phyloP scores from a whole-genome alignment of 2,888 invertebrate genomes.

The Lobophora halterata region DNA sequence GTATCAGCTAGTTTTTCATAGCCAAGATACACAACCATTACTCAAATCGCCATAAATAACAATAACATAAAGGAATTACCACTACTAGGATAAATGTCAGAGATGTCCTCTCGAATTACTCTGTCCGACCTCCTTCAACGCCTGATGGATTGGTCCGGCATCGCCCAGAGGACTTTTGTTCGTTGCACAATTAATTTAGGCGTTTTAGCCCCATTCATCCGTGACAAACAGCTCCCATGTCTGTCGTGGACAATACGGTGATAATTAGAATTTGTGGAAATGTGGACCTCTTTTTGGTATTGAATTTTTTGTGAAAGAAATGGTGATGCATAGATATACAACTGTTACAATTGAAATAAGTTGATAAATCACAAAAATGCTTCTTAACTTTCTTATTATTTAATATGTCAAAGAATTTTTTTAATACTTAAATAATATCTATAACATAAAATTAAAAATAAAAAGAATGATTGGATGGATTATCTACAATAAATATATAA shows the following conservation, averaged over 20 bases:
- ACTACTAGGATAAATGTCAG: conserved; percentile 25
- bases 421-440: too few relatives aligned
- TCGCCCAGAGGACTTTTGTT: conserved; percentile 61
- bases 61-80: conserved; percentile 35
- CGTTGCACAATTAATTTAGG: conserved; percentile 56
- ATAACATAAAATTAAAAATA: too few relatives aligned
- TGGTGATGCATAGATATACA: too few relatives aligned
- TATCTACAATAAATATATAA: too few relatives aligned
- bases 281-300: too few relatives aligned
- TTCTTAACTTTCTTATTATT: too few relatives aligned
- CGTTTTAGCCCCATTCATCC: conserved; percentile 38
- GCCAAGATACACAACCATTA: conserved; percentile 1
- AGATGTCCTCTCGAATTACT: conserved; percentile 39
- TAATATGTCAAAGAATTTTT: too few relatives aligned
- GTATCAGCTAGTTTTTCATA: too few relatives aligned
- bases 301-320: too few relatives aligned
- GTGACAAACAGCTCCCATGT: conserved; percentile 8
- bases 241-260: conserved; percentile 7
- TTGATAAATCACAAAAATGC: too few relatives aligned
- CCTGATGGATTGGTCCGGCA: conserved; percentile 54
- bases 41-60: conserved; percentile 18
- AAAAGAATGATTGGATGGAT: conserved; percentile 1
- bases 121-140: conserved; percentile 50
- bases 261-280: conserved; percentile 6
- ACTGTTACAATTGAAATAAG: too few relatives aligned